Base-by-base conservation (phyloP, 1,140 invertebrate species). In the Philopotamus ludificatus region DNA sequence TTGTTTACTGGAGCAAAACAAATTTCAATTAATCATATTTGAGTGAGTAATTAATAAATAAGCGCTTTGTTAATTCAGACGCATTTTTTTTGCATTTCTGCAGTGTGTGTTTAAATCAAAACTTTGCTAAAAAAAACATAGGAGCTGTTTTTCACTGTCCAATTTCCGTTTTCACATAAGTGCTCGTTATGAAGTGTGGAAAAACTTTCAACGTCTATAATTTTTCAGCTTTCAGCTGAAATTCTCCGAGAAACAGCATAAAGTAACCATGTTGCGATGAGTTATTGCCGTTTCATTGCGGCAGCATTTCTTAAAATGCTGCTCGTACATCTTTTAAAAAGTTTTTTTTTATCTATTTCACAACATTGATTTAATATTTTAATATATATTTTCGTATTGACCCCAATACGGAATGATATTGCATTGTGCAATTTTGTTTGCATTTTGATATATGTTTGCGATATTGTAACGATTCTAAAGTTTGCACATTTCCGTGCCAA, bases 201-300 rank as follows among this genome's bases (percentile, higher is more conserved):
- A 60, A 60, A 60, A 60, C 57, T 60, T 60, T 60, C 57, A 45
- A 45, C 42, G 16, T 20, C 41, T 45, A 60, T 47, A 60, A 60
- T 60, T 60, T 60, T 60, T 60, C 18, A 60, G 57, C 57, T 60
- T 47, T 60, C 57, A 47, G 21, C 34, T 18, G 21, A 22, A 60
- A 60, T 21, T 44, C 21, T 21, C 16, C 12, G 21, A 25, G 57
- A 44, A 57, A 28, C 25, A 16, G 44, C 57, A 60, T 60, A 60
- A 60, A 60, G 57, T 59, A 59, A 66, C 21, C 44, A 21, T 22
- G 55, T 34, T 23, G 28, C 34, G 16, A 50, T 57, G 60, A 67
- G 44, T 63, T 63, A 63, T 57, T 45, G 28, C 26, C 42, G 28
- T 61, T 63, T 62, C 50, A 58, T 63, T 61, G 60, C 65, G 54